Evolutionary conservation across 2,888 invertebrate species (phyloP), one percentile per base, ranked within the genome.

Genomic region (Malacosoma neustria): DNA sequence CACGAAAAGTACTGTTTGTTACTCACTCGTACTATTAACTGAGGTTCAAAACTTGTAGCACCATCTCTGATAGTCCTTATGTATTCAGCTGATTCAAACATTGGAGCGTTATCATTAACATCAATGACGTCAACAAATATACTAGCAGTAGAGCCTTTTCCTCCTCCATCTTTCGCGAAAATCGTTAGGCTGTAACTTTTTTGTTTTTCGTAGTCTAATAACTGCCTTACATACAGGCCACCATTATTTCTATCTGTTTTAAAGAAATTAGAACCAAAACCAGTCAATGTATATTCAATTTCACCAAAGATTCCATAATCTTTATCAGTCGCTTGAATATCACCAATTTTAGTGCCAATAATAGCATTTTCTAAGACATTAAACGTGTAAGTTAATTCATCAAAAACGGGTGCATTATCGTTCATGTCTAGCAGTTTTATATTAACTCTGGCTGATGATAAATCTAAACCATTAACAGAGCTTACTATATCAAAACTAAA

Each of bases 101-200:
- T 58, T 0, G 94, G 94, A 14, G 89, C 80, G 51, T 94, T 94
- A 55, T 94, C 94, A 51, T 94, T 94, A 0, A 93, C 88, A 55
- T 94, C 94, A 3, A 90, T 61, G 0, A 94, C 85, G 46, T 92
- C 91, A 9, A 94, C 87, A 35, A 90, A 89, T 29, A 94, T 76
- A 65, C 92, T 92, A 0, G 91, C 90, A 14, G 92, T 90, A 0
- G 92, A 88, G 9, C 91, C 88, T 48, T 89, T 88, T 0, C 92
- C 93, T 0, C 95, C 95, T 0, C 94, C 94, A 61, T 96, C 96
- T 44, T 87, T 89, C 0, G 95, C 96, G 44, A 93, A 92, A 36
- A 94, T 87, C 0, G 93, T 93, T 39, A 96, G 70, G 40, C 93
- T 93, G 48, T 93, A 96, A 40, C 91, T 91, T 50, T 91, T 92